Conservation (phyloP, 2,113 vertebrate genomes). For the Cavia aperea region DNA sequence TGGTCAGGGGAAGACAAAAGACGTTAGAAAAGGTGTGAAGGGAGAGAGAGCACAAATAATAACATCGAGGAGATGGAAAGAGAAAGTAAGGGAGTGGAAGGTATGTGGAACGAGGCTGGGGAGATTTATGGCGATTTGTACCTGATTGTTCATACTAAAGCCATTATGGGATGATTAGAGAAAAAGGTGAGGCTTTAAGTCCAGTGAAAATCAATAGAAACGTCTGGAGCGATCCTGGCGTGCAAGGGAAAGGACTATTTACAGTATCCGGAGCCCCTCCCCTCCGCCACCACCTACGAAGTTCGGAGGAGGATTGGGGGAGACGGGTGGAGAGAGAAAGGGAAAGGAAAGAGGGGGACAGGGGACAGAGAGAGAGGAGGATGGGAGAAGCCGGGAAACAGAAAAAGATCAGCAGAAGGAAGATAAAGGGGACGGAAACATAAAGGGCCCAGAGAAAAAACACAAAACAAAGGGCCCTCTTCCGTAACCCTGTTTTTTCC, state of each 20-base stretch:
- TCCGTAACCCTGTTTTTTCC: neutral
- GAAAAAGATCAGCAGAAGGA: neutral
- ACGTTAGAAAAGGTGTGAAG: neutral
- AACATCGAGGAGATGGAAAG: slow-evolving; percentile 75
- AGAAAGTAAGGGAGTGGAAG: slow-evolving; percentile 70
- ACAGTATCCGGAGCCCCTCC: slow-evolving; percentile 81
- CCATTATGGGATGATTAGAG: slow-evolving; percentile 99
- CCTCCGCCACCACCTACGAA: slow-evolving; percentile 67
- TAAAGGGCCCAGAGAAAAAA: fast-evolving
- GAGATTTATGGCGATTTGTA: slow-evolving; percentile 98
- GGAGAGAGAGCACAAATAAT: slow-evolving; percentile 58
- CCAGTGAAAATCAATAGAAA: slow-evolving; percentile 99
- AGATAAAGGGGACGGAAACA: neutral
- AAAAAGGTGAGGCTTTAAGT: slow-evolving; percentile 99
- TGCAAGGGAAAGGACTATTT: slow-evolving; percentile 82
- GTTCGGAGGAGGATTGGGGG: slow-evolving; percentile 16
- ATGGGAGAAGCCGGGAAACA: neutral
- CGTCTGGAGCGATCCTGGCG: slow-evolving; percentile 98
- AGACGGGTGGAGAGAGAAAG: fast-evolving
- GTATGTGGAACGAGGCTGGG: slow-evolving; percentile 81
- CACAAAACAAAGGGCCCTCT: neutral
- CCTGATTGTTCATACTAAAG: slow-evolving; percentile 99
- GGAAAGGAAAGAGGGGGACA: neutral
- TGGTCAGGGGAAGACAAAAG: neutral
- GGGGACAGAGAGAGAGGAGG: neutral